A percentile compares a stretch with the other conserved stretches of the same genome.
These are phyloP conservation scores for Heptranchias perlo DNA, from an alignment of 2,113 vertebrate species.

Conservation along the genomic window DNA sequence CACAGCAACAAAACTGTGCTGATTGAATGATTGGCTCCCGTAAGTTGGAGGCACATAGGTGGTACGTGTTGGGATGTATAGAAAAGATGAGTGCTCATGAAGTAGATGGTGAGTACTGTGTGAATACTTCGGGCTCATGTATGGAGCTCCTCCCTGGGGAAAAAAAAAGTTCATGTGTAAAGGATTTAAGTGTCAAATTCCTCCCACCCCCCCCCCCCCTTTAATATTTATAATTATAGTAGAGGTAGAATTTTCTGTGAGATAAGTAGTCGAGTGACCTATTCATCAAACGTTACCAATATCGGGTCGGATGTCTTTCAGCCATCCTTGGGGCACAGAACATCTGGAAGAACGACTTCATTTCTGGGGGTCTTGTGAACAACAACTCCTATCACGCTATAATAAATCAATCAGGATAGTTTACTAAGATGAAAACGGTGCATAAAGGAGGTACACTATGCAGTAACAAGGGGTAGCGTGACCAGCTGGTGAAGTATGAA, in stretches of 20 bases:
- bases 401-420: too few species aligned
- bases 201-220: background rate
- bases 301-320: background rate
- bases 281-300: background rate
- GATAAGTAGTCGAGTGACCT: background rate
- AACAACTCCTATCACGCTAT: too few species aligned
- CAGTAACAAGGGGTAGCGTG: too few species aligned
- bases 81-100: background rate
- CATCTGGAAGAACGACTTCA: too few species aligned
- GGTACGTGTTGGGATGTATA: background rate
- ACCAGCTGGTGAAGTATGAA: too few species aligned
- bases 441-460: too few species aligned
- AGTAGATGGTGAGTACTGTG: background rate
- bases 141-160: background rate
- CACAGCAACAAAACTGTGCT: background rate
- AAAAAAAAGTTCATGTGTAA: background rate
- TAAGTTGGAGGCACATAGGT: background rate
- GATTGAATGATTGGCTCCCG: background rate
- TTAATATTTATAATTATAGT: background rate
- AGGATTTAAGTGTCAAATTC: background rate
- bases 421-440: too few species aligned
- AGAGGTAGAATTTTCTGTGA: background rate
- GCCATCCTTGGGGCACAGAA: background rate
- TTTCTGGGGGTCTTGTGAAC: too few species aligned
- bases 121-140: too few species aligned